phyloP scores from a whole-genome alignment of 2,113 vertebrate genomes.

The Nothobranchius furzeri region DNA sequence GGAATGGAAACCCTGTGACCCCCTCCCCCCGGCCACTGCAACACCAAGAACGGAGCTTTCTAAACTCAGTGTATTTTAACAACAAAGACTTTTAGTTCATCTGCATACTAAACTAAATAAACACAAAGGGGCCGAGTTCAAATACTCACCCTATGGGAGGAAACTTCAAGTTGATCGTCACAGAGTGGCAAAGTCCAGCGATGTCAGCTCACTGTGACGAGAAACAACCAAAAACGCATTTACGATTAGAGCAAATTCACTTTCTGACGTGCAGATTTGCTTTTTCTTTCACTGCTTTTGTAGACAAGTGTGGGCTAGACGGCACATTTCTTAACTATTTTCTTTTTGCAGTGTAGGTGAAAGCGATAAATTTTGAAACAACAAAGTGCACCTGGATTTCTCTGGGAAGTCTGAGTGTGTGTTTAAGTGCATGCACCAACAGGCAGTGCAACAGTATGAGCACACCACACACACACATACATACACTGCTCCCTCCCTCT shows the following conservation, averaged over 20 bases:
- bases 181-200: conserved; percentile 55
- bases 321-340: conserved; percentile 58
- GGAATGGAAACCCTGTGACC: conserved; percentile 55
- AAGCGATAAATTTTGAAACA: conserved; percentile 68
- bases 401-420: conserved; percentile 42
- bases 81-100: background rate
- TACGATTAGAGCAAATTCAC: conserved; percentile 40
- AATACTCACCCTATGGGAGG: conserved; percentile 72
- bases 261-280: conserved; percentile 8
- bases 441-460: conserved; percentile 47
- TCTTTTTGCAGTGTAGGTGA: conserved; percentile 54
- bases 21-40: conserved; percentile 27
- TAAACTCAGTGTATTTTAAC: conserved; percentile 21
- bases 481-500: conserved; percentile 17
- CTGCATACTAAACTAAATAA: conserved; percentile 12
- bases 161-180: conserved; percentile 68
- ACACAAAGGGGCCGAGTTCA: conserved; percentile 44
- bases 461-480: background rate
- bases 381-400: conserved; percentile 74
- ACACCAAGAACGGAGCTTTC: conserved; percentile 14
- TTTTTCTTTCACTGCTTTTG: conserved; percentile 20
- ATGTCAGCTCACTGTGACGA: conserved; percentile 62
- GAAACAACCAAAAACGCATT: conserved; percentile 40
- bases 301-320: conserved; percentile 64
- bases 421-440: conserved; percentile 53